Evolutionary conservation across 2,888 invertebrate species (phyloP).

Genomic region (Amphipoea lucens): DNA sequence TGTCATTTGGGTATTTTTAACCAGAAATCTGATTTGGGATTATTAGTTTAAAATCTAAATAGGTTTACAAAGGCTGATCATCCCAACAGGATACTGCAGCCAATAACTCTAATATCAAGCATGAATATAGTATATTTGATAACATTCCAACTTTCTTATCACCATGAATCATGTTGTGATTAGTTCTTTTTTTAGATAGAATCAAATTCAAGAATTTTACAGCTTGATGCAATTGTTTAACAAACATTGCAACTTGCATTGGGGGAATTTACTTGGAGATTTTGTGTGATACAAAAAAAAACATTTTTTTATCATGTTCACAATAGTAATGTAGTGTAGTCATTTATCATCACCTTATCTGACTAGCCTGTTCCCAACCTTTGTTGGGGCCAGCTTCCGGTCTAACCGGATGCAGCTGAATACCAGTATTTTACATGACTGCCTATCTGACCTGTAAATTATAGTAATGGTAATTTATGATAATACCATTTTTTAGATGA

Average conservation of each 20-base stretch:
- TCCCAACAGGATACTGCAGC: constrained; percentile 35
- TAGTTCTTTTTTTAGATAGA: constrained; percentile 20
- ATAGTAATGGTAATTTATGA: neutral
- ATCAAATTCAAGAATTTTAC: neutral
- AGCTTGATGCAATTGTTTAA: constrained; percentile 1
- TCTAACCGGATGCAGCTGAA: neutral
- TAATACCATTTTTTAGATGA: neutral
- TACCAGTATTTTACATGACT: neutral
- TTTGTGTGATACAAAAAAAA: neutral
- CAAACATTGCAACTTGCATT: neutral
- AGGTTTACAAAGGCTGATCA: neutral
- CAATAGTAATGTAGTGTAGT: neutral
- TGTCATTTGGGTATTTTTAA: neutral
- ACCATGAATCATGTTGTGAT: constrained; percentile 29
- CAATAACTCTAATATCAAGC: constrained; percentile 37
- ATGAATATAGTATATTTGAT: constrained; percentile 51
- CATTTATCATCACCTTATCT: neutral
- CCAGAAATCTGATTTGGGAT: neutral
- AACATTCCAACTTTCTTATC: constrained; percentile 44
- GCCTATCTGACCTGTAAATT: neutral
- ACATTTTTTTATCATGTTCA: no score
- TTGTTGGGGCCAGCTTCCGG: neutral
- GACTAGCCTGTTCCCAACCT: neutral
- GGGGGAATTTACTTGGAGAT: neutral
- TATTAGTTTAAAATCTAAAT: neutral